phyloP scores from a whole-genome alignment of 2,797 vertebrate species.

The Chelon labrosus region DNA sequence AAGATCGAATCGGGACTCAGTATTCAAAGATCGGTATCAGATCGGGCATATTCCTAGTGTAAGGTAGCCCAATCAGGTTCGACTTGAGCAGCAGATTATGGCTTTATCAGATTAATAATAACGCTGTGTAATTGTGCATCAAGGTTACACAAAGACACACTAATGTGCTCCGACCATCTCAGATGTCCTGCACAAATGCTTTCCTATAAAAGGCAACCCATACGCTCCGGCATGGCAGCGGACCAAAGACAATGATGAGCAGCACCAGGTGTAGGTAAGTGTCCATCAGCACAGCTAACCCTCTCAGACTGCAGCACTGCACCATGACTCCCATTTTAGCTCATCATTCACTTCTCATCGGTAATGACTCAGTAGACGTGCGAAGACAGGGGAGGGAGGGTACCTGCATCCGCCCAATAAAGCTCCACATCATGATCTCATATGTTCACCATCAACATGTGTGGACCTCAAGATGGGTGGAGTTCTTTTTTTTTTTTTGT shows the following conservation, averaged over 20 bases:
- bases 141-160: slow-evolving; percentile 17
- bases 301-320: slow-evolving; percentile 8
- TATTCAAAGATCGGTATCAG: no score
- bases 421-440: slow-evolving; percentile 37
- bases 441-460: neutral
- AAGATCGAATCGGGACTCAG: no score
- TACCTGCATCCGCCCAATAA: slow-evolving; percentile 37
- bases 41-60: no score
- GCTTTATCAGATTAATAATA: slow-evolving; percentile 5
- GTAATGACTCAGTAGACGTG: slow-evolving; percentile 17
- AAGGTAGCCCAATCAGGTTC: neutral
- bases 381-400: neutral
- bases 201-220: slow-evolving; percentile 67
- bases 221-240: slow-evolving; percentile 19
- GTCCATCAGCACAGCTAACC: slow-evolving; percentile 23
- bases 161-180: slow-evolving; percentile 1
- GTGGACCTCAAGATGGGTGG: slow-evolving; percentile 3
- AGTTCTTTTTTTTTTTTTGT: neutral
- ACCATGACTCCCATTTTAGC: slow-evolving; percentile 28
- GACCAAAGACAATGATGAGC: slow-evolving; percentile 56
- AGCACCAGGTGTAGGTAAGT: slow-evolving; percentile 68
- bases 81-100: neutral
- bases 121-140: slow-evolving; percentile 10
- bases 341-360: slow-evolving; percentile 39
- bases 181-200: slow-evolving; percentile 44